Base-by-base conservation (phyloP, 2,888 invertebrate genomes). In the Formica aserva region DNA sequence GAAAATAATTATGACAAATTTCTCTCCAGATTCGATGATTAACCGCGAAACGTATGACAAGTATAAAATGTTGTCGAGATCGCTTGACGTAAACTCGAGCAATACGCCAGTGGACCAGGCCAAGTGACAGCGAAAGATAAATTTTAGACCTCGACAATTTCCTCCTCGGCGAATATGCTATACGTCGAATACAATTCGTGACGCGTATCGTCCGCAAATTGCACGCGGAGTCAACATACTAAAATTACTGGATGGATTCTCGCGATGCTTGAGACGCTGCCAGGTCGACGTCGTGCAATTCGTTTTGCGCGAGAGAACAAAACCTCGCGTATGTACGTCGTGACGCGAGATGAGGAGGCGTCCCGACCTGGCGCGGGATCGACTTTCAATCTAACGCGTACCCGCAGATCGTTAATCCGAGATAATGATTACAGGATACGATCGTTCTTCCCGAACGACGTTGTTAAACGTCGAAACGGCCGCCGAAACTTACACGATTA, bases 171-270 rank as follows among this genome's bases (percentile, higher is more conserved):
- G 26, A 8, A 52, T 52, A 48, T 18, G 38, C 55, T 11, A 45
- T 41, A 45, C 29, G 60, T 60, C 71, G 71, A 80, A 80, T 35
- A 35, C 60, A 71, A 80, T 71, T 71, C 32, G 78, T 71, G 78
- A 80, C 45, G 78, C 78, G 52, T 78, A 71, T 78, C 78, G 60
- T 35, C 71, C 60, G 60, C 35, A 71, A 71, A 57, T 69, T 69
- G 78, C 60, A 57, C 57, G 69, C 57, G 41, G 45, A 84, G 63
- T 65, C 66, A 62, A 82, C 77, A 52, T 52, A 60, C 67, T 82
- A 62, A 82, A 76, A 66, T 52, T 82, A 52, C 67, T 38, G 32
- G 15, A 22, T 22, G 35, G 77, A 77, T 82, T 76, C 76, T 45
- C 57, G 60, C 29, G 77, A 82, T 82, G 60, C 35, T 67, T 77